Percentiles rank a stretch among this genome's conserved stretches.
Evolutionary conservation across 2,888 invertebrate species (phyloP).

Genomic region (Cantharis nigra): DNA sequence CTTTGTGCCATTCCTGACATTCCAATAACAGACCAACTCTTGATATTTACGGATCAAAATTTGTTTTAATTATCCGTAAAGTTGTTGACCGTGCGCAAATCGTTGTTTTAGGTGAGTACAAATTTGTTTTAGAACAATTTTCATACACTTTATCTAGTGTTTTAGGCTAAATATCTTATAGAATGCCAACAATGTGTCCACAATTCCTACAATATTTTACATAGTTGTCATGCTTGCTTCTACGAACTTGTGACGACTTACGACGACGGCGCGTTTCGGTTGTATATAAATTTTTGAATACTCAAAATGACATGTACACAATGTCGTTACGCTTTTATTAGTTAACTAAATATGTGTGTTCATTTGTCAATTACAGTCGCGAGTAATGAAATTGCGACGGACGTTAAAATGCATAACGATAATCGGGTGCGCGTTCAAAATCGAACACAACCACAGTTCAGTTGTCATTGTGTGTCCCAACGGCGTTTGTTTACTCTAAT

Average conservation of each 20-base stretch:
- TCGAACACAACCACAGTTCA: conserved; percentile 30
- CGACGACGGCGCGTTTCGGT: conserved; percentile 53
- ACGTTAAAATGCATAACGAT: conserved; percentile 38
- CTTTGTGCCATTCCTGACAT: conserved; percentile 97
- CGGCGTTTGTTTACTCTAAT: conserved; percentile 40
- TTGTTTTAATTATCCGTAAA: conserved; percentile 68
- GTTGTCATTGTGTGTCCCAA: conserved; percentile 34
- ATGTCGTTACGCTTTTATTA: conserved; percentile 23
- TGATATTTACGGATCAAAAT: conserved; percentile 72
- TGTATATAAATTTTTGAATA: conserved; percentile 48
- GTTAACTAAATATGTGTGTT: conserved; percentile 31
- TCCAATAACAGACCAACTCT: conserved; percentile 80
- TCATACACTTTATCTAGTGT: conserved; percentile 66
- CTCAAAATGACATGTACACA: conserved; percentile 33
- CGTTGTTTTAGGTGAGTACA: conserved; percentile 76
- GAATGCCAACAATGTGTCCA: conserved; percentile 76
- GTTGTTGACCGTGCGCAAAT: conserved; percentile 66
- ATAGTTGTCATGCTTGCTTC: conserved; percentile 76
- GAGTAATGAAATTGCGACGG: conserved; percentile 37
- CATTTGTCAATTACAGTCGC: conserved; percentile 36
- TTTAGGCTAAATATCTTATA: conserved; percentile 67
- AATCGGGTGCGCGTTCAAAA: conserved; percentile 35
- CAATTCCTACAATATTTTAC: conserved; percentile 78
- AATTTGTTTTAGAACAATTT: conserved; percentile 61
- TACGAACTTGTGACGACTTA: conserved; percentile 56